phyloP scores from a whole-genome alignment of 2,888 invertebrate species.

The Leuctra nigra region DNA sequence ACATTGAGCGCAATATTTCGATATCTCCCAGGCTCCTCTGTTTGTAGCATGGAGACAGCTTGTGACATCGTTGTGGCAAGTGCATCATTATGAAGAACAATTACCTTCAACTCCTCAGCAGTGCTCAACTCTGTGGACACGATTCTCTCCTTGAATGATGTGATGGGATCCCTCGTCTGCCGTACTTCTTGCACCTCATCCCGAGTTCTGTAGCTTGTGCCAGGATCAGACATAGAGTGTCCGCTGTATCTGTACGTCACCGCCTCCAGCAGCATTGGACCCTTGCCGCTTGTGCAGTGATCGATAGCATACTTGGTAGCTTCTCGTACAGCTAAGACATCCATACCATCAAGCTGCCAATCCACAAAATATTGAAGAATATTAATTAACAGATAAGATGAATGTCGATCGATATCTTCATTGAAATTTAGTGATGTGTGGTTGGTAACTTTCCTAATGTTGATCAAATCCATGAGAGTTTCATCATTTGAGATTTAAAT shows the following conservation, averaged over 20 bases:
- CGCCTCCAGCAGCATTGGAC: slow-evolving; percentile 54
- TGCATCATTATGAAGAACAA: too few species aligned
- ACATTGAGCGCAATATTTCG: too few species aligned
- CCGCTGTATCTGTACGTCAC: slow-evolving; percentile 55
- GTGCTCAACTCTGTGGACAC: slow-evolving; percentile 46
- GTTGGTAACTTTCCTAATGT: not conserved
- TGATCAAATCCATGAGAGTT: not conserved
- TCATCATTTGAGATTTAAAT: too few species aligned
- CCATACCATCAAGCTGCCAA: slow-evolving; percentile 83
- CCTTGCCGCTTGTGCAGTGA: slow-evolving; percentile 46
- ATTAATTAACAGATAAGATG: too few species aligned
- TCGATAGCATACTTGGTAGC: slow-evolving; percentile 56
- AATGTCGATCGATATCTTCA: too few species aligned
- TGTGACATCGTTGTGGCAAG: too few species aligned
- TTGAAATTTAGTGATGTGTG: too few species aligned
- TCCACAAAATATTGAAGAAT: not conserved
- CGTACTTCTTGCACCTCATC: slow-evolving; percentile 65
- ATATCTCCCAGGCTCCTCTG: too few species aligned
- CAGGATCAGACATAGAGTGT: slow-evolving; percentile 66
- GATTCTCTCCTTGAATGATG: slow-evolving; percentile 49
- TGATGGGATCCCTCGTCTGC: slow-evolving; percentile 55
- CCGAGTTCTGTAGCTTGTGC: slow-evolving; percentile 52
- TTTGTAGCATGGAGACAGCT: too few species aligned
- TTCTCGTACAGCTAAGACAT: slow-evolving; percentile 85
- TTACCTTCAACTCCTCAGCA: slow-evolving; percentile 51